A percentile compares a stretch with the other conserved stretches of the same genome.
These are phyloP conservation scores for Epinephelus coioides DNA, from an alignment of 2,797 vertebrate genomes.

Conservation along the genomic window DNA sequence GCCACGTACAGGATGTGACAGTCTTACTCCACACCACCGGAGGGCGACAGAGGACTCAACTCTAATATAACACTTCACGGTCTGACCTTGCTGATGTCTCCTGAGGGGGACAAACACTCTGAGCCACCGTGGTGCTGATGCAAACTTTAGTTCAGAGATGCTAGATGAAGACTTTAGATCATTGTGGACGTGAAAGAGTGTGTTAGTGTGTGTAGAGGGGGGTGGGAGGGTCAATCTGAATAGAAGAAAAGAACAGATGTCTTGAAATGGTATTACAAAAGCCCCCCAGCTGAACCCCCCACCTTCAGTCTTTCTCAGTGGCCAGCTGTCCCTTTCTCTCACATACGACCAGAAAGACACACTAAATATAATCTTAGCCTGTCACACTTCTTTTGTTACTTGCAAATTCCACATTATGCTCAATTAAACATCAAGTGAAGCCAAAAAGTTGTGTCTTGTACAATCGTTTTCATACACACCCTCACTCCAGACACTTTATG, in stretches of 20 bases:
- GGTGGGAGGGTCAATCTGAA: constrained; percentile 30
- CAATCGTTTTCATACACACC: background rate
- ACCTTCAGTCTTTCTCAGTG: constrained; percentile 27
- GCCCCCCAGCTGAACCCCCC: constrained; percentile 25
- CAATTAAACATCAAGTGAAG: constrained; percentile 10
- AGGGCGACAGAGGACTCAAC: constrained; percentile 62
- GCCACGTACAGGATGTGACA: constrained; percentile 64
- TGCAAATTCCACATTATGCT: constrained; percentile 1
- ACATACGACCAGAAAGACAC: background rate
- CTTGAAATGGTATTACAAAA: constrained; percentile 65
- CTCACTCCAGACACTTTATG: background rate
- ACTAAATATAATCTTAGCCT: background rate
- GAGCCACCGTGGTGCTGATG: constrained; percentile 32
- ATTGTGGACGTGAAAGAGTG: constrained; percentile 17
- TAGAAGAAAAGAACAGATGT: constrained; percentile 77
- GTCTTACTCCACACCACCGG: constrained; percentile 61
- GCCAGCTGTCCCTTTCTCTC: constrained; percentile 69
- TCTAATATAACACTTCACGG: background rate
- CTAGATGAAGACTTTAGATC: constrained; percentile 10
- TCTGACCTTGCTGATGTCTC: background rate
- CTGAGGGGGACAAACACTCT: background rate
- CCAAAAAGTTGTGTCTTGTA: background rate
- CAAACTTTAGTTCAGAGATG: background rate
- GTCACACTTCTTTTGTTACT: constrained; percentile 20
- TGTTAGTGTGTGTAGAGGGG: background rate